Evolutionary conservation across 2,113 vertebrate species (phyloP).

Genomic region (Tachysurus fulvidraco): DNA sequence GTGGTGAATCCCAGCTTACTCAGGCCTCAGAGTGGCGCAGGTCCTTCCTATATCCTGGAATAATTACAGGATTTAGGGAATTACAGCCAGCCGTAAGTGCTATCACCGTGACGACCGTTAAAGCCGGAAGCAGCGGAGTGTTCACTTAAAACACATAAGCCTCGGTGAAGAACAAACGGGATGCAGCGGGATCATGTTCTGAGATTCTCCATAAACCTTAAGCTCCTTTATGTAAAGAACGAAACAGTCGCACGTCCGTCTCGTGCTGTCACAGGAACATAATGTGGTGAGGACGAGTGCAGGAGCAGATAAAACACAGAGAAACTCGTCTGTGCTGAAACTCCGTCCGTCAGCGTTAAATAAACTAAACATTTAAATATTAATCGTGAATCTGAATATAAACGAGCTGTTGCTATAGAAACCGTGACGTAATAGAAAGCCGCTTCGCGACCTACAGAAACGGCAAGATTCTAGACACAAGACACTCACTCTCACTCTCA

Average conservation of each 20-base stretch:
- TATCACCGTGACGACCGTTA: slow-evolving; percentile 77
- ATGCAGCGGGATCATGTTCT: slow-evolving; percentile 36
- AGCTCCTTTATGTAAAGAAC: neutral
- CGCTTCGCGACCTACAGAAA: neutral
- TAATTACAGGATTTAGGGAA: slow-evolving; percentile 81
- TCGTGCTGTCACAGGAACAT: neutral
- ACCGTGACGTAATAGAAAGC: neutral
- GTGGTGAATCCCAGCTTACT: slow-evolving; percentile 49
- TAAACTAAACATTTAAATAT: neutral
- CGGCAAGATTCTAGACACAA: too few species aligned
- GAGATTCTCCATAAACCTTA: slow-evolving; percentile 9
- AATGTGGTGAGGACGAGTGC: neutral
- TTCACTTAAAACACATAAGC: slow-evolving; percentile 73
- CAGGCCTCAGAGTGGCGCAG: slow-evolving; percentile 65
- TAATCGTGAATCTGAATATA: neutral
- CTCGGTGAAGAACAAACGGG: slow-evolving; percentile 67
- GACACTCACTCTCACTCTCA: too few species aligned
- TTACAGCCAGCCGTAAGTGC: slow-evolving; percentile 76
- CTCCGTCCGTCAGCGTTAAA: neutral
- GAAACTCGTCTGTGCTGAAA: neutral
- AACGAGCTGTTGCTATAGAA: neutral
- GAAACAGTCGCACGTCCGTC: neutral
- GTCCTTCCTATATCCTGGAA: slow-evolving; percentile 76
- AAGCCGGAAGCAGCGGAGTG: slow-evolving; percentile 64
- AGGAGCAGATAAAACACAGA: too few species aligned